Conservation (phyloP, 2,113 vertebrate species). For the Poicephalus gulielmi region DNA sequence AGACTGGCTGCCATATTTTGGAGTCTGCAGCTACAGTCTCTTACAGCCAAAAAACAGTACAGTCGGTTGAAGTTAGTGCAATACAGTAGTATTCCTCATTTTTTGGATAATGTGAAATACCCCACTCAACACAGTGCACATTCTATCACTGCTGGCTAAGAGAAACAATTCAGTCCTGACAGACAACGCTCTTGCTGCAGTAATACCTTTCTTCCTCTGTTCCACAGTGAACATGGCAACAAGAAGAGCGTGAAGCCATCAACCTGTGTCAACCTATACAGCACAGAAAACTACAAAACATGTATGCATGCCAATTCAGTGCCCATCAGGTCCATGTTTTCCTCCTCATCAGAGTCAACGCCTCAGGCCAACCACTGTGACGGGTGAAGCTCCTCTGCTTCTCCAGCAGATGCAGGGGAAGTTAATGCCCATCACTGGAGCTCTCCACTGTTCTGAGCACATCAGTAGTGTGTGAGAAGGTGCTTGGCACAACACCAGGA, state of each 20-base stretch:
- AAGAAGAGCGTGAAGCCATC: fast-evolving
- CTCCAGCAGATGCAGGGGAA: not conserved
- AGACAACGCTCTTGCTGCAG: not conserved
- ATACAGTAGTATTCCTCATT: not conserved
- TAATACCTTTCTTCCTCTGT: not conserved
- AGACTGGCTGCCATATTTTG: not conserved
- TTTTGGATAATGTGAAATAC: not conserved
- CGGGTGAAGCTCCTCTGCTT: not conserved
- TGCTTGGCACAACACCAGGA: not conserved
- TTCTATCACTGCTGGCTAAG: not conserved
- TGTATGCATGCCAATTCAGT: not conserved
- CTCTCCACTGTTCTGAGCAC: not conserved
- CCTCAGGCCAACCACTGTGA: not conserved
- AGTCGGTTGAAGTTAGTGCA: not conserved
- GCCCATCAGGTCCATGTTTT: not conserved
- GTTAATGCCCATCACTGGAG: not conserved
- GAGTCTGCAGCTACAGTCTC: not conserved
- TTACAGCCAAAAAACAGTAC: not conserved
- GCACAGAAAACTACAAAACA: not conserved
- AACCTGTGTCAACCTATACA: fast-evolving
- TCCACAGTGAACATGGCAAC: fast-evolving
- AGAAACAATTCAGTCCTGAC: not conserved
- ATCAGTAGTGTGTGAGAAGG: fast-evolving
- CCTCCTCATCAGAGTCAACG: not conserved
- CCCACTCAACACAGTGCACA: not conserved